Evolutionary conservation across 2,797 vertebrate genomes (phyloP), one percentile per base, ranked within the genome.

Genomic region (Siniperca obscura): DNA sequence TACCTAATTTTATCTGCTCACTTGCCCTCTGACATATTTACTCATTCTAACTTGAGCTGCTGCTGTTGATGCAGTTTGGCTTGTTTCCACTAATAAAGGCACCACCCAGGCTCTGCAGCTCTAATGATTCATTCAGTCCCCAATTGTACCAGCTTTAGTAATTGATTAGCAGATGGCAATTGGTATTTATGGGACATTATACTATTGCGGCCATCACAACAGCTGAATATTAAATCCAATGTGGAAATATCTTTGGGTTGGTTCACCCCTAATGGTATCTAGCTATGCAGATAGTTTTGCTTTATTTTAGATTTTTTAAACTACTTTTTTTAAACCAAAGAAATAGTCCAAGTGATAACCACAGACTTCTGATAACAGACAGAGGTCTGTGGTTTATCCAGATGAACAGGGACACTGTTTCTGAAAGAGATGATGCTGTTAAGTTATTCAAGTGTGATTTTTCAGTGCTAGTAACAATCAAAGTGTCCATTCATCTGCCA

Each of bases 91-190:
- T 65, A 34, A 62, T 66, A 25, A 74, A 40, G 65, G 40, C 38
- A 34, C 53, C 71, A 56, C 57, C 69, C 61, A 30, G 46, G 53
- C n/a, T 80, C 73, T 83, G 84, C 66, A 68, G 59, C 74, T 70
- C 42, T 50, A 59, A 81, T 80, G 42, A 78, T 67, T 85, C 78
- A 85, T 70, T 48, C 64, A 48, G 13, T 74, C 19, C 12, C 67
- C 36, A 64, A 25, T 34, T 69, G 74, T 25, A 4, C 48, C 22
- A 30, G 62, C 62, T 66, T 76, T 14, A 67, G 42, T 61, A 67
- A 56, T 34, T 77, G 67, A 81, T 81, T 5, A 67, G 50, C 74
- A 80, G 76, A 76, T 56, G 52, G 22, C 27, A n/a, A 5, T 56
- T 8, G 0, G 19, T 44, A 27, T 40, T 64, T 25, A 57, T 66